phyloP scores from a whole-genome alignment of 2,113 vertebrate genomes.

The Sylvicapra grimmia region DNA sequence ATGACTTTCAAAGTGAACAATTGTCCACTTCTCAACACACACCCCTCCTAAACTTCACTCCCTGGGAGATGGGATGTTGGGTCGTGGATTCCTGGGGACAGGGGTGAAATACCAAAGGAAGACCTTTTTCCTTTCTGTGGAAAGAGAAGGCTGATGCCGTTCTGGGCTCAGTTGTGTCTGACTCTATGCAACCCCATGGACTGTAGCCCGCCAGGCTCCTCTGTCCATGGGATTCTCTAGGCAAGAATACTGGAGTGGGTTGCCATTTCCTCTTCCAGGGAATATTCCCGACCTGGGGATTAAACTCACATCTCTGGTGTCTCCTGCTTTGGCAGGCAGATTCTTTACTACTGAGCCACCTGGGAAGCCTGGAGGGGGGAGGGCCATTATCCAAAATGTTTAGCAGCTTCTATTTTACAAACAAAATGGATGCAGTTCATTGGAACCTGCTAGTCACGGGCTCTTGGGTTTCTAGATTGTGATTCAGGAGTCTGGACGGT shows the following conservation, averaged over 20 bases:
- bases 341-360: neutral
- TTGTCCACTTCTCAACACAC: neutral
- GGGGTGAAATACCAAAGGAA: neutral
- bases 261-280: neutral
- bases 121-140: neutral
- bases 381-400: no score
- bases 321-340: neutral
- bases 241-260: neutral
- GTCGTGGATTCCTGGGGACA: neutral
- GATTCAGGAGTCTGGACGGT: neutral
- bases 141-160: neutral
- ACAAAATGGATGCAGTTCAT: no score
- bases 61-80: neutral
- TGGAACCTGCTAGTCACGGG: neutral
- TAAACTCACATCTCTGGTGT: neutral
- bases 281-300: accelerated
- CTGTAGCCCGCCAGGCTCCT: neutral
- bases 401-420: neutral
- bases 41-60: neutral
- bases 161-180: neutral
- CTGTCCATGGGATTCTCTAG: neutral
- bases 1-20: neutral
- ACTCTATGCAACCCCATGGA: neutral
- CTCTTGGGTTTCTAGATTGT: neutral
- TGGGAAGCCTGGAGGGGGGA: neutral